phyloP scores from a whole-genome alignment of 2,797 vertebrate species.

The Monodelphis domestica region DNA sequence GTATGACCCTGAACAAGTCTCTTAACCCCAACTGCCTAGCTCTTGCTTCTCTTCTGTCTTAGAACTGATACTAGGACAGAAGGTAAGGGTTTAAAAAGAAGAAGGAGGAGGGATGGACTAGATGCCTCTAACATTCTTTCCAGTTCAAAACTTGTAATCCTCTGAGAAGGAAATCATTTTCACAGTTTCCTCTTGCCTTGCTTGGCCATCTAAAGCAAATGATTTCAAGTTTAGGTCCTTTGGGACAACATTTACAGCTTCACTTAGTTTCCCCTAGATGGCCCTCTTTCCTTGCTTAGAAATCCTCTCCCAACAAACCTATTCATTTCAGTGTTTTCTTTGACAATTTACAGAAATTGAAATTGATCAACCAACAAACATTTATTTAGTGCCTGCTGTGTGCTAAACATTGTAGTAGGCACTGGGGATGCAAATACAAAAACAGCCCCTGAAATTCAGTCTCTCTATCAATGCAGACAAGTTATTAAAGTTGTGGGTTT shows the following conservation, averaged over 20 bases:
- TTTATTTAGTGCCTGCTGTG: background rate
- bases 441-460: constrained; percentile 42
- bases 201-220: background rate
- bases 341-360: background rate
- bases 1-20: too few species aligned
- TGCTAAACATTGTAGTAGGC: background rate
- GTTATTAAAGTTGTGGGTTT: constrained; percentile 65
- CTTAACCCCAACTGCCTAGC: too few species aligned
- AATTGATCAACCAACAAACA: background rate
- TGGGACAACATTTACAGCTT: constrained; percentile 44
- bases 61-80: too few species aligned
- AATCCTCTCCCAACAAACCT: background rate
- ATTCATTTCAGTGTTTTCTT: background rate
- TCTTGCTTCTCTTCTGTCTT: too few species aligned
- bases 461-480: constrained; percentile 59
- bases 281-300: constrained; percentile 22
- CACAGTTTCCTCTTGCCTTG: background rate
- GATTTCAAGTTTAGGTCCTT: background rate
- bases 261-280: constrained; percentile 49
- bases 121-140: background rate
- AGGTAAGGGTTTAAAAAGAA: too few species aligned
- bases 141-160: background rate
- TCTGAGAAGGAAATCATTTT: background rate
- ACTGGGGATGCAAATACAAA: background rate
- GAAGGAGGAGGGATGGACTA: too few species aligned